Percentiles rank a stretch among this genome's conserved stretches.
Evolutionary conservation across 35 echinoderm and acorn worm genomes (phyloP).

Genomic region (Apostichopus japonicus): DNA sequence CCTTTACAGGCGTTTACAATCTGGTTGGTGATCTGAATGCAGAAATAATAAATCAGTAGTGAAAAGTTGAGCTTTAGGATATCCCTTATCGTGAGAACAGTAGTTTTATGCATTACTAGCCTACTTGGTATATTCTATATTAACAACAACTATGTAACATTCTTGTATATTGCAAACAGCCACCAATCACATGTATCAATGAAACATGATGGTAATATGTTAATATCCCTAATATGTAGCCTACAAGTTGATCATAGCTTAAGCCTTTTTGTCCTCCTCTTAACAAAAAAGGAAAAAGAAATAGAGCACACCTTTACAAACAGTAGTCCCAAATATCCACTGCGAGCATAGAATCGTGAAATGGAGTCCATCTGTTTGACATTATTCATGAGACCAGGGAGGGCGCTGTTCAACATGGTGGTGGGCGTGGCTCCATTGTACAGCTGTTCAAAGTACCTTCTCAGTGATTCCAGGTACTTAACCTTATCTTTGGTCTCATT

Average conservation of each 20-base stretch:
- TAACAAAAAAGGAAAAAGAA: too few species aligned
- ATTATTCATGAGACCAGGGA: constrained; percentile 89
- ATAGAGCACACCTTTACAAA: constrained; percentile 81
- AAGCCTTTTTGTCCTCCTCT: too few species aligned
- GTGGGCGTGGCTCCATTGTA: constrained; percentile 86
- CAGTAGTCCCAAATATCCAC: constrained; percentile 88
- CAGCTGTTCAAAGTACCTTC: constrained; percentile 95
- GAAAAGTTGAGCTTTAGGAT: too few species aligned
- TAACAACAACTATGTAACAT: too few species aligned
- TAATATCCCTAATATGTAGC: background rate
- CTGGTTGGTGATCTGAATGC: constrained; percentile 90
- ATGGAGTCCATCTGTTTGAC: constrained; percentile 99
- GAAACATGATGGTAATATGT: too few species aligned
- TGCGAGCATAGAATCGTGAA: constrained; percentile 95
- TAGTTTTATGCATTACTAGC: too few species aligned
- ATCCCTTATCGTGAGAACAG: too few species aligned
- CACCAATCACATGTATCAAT: too few species aligned
- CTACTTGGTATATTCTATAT: too few species aligned
- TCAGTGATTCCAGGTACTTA: constrained; percentile 89
- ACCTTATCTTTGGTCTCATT: constrained; percentile 97
- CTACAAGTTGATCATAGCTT: background rate
- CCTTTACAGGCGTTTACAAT: constrained; percentile 97
- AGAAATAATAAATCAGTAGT: background rate
- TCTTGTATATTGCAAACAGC: too few species aligned
- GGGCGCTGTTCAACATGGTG: constrained; percentile 74